These are phyloP conservation scores for Periophthalmodon schlosseri DNA, from an alignment of 2,113 vertebrate species.

Conservation along the genomic window DNA sequence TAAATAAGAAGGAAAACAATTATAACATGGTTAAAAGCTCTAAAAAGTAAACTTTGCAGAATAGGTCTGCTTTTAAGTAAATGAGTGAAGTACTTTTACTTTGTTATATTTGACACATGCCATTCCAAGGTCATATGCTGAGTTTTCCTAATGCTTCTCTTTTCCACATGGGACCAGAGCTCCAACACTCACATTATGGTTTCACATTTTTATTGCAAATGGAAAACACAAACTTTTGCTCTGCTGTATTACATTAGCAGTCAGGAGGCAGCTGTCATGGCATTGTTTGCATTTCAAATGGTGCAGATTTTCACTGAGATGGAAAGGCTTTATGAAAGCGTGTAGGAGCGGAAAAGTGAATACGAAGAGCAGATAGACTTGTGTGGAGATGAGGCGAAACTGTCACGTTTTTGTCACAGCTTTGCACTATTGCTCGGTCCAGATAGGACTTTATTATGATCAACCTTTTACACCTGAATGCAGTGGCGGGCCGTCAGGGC, in stretches of 20 bases:
- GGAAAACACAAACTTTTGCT: neutral
- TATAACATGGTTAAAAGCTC: too few species aligned
- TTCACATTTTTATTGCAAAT: conserved; percentile 21
- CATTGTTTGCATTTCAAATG: conserved; percentile 4
- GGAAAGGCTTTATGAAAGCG: neutral
- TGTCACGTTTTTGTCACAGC: neutral
- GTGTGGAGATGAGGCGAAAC: too few species aligned
- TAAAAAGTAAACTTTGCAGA: too few species aligned
- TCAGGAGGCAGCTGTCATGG: neutral
- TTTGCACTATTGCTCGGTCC: neutral
- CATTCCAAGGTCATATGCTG: neutral
- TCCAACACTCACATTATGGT: conserved; percentile 39
- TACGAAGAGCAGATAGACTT: too few species aligned
- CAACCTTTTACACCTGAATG: neutral
- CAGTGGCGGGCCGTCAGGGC: too few species aligned
- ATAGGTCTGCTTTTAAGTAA: too few species aligned
- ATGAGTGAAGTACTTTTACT: neutral
- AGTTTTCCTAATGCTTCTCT: neutral
- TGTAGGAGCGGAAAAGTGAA: neutral
- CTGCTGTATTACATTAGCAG: neutral
- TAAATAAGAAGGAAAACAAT: too few species aligned
- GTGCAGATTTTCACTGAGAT: neutral
- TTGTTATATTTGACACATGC: neutral
- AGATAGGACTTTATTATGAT: neutral
- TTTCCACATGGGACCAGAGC: neutral